Percentiles rank a stretch among this genome's conserved stretches.
phyloP scores from a whole-genome alignment of 2,797 vertebrate genomes.

The Gymnocypris eckloni region DNA sequence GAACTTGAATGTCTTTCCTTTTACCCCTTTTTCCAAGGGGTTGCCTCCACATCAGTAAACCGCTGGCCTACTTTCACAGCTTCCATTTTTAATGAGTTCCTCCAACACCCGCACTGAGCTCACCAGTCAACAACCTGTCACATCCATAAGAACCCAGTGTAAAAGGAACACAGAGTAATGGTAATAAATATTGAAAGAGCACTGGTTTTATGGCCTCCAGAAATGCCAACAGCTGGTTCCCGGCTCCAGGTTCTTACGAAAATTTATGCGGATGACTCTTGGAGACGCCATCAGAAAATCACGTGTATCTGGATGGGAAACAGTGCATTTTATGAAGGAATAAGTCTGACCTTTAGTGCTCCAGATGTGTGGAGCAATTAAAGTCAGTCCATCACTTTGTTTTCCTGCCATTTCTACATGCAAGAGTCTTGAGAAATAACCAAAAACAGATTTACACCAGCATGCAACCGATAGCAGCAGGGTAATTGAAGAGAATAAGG shows the following conservation, averaged over 20 bases:
- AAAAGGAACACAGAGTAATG: slow-evolving; percentile 22
- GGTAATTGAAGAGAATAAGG: not conserved
- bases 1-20: slow-evolving; percentile 4
- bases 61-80: slow-evolving; percentile 70
- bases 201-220: not conserved
- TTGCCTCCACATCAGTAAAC: slow-evolving; percentile 57
- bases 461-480: not conserved
- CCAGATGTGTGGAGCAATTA: slow-evolving; percentile 14
- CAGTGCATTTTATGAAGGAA: not conserved
- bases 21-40: slow-evolving; percentile 17
- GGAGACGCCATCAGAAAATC: not conserved
- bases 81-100: slow-evolving; percentile 70
- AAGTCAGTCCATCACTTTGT: slow-evolving; percentile 24
- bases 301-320: not conserved
- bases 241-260: not conserved
- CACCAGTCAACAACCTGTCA: slow-evolving; percentile 49
- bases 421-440: slow-evolving; percentile 28
- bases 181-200: slow-evolving; percentile 13
- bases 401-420: not conserved
- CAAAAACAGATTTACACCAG: slow-evolving; percentile 30
- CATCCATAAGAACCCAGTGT: slow-evolving; percentile 33
- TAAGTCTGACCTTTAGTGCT: not conserved
- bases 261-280: not conserved
- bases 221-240: slow-evolving; percentile 8
- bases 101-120: slow-evolving; percentile 33